These are phyloP conservation scores for Pao palembangensis DNA, from an alignment of 2,113 vertebrate genomes.

Conservation along the genomic window DNA sequence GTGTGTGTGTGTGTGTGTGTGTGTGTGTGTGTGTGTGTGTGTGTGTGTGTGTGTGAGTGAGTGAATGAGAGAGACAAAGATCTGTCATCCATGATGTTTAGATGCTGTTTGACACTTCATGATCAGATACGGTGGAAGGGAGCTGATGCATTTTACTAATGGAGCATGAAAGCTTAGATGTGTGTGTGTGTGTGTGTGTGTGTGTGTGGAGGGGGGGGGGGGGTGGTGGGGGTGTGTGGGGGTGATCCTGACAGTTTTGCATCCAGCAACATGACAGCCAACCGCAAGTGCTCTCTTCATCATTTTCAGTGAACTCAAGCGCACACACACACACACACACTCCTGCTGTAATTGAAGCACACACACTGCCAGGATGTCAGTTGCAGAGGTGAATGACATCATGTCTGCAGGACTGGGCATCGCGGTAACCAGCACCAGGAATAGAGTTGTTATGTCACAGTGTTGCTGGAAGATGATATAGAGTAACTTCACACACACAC, in stretches of 20 bases:
- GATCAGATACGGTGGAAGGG: conserved; percentile 18
- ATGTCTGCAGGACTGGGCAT: conserved; percentile 58
- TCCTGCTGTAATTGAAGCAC: conserved; percentile 9
- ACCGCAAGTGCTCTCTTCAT: conserved; percentile 1
- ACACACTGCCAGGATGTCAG: conserved; percentile 57
- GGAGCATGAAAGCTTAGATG: conserved; percentile 59
- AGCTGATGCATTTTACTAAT: conserved; percentile 48
- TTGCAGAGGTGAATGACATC: conserved; percentile 69
- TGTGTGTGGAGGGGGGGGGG: no score
- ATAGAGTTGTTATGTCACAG: conserved; percentile 75
- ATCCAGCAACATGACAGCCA: neutral
- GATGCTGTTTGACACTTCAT: conserved; percentile 32
- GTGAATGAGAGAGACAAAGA: neutral
- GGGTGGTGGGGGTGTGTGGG: conserved; percentile 1
- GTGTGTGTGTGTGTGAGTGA: neutral
- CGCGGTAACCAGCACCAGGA: conserved; percentile 70
- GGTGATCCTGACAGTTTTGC: conserved; percentile 32
- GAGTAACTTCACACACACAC: conserved; percentile 26
- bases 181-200: conserved; percentile 10
- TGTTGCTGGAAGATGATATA: conserved; percentile 70
- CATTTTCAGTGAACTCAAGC: neutral
- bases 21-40: neutral
- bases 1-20: no score
- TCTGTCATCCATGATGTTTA: conserved; percentile 29
- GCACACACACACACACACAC: conserved; percentile 23